Evolutionary conservation across 2,888 invertebrate species (phyloP), one percentile per base, ranked within the genome.

Genomic region (Drosophila subquinaria): DNA sequence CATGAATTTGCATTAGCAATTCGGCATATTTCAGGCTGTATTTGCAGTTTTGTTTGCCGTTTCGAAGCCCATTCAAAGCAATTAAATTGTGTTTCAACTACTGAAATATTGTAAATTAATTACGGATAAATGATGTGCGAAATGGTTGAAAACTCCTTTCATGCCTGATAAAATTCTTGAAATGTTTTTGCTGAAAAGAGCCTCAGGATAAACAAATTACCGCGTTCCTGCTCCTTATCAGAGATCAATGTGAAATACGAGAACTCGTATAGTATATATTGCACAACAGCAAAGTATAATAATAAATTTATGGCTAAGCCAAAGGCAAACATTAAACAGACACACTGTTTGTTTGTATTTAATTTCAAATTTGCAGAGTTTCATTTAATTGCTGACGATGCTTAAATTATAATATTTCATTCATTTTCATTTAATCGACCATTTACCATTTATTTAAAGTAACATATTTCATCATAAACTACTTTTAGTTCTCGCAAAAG

Each of bases 1-100:
- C 38, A 52, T 60, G 36, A 35, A 61, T 50, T 69, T 56, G 56
- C 67, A 71, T 64, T 51, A 45, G 57, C 51, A 55, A 47, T 51
- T 52, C 45, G 52, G 43, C 43, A 43, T 33, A n/a, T 43, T 60
- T 5, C 20, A 36, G 4, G 15, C 15, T 13, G 27, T 17, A 17
- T 33, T 60, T 40, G 13, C 27, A 55, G 42, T n/a, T 56, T 40
- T 43, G 43, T 42, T 17, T 55, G 53, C 40, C 35, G 8, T 33
- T 52, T 36, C 6, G 27, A 27, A 6, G 27, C 5, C 20, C n/a
- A 27, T 59, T 47, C n/a, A 67, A 42, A 30, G 56, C 56, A 55
- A 65, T 69, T 45, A 62, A 62, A 73, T 40, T 48, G 48, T 36
- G 30, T 40, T 55, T 48, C n/a, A 8, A 35, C 11, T 10, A 38